Evolutionary conservation across 2,888 invertebrate genomes (phyloP).

Genomic region (Macrosoma leucophasiata): DNA sequence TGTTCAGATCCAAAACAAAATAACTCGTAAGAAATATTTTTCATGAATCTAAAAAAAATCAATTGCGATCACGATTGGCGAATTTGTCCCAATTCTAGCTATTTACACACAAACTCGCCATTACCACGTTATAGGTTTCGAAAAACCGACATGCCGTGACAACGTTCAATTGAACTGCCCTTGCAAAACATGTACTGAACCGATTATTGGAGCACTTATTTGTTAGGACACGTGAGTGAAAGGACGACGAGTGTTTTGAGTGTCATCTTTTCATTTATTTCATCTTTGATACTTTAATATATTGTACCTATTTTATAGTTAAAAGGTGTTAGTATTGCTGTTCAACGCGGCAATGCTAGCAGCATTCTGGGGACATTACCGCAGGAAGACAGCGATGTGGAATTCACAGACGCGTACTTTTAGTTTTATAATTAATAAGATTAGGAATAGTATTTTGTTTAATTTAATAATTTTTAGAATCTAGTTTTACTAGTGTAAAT

Average conservation of each 20-base stretch:
- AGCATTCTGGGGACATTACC: too few species aligned
- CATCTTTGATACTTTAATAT: too few species aligned
- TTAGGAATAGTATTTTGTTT: not conserved
- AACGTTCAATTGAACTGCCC: constrained; percentile 40
- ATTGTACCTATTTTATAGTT: not conserved
- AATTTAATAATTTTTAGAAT: not conserved
- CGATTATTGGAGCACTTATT: constrained; percentile 37
- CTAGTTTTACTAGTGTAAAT: not conserved
- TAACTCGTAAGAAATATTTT: too few species aligned
- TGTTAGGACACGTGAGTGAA: constrained; percentile 42
- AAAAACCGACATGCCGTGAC: constrained; percentile 39
- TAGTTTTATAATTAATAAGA: too few species aligned
- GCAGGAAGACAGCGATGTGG: too few species aligned
- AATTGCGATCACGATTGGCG: constrained; percentile 22
- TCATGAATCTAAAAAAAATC: too few species aligned
- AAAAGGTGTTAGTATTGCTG: too few species aligned
- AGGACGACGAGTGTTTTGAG: constrained; percentile 41
- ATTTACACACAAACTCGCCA: constrained; percentile 28
- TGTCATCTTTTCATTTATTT: constrained; percentile 11
- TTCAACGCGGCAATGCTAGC: too few species aligned
- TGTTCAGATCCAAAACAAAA: too few species aligned
- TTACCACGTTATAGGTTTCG: constrained; percentile 28
- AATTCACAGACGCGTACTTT: too few species aligned
- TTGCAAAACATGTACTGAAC: constrained; percentile 48
- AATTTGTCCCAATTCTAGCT: constrained; percentile 28